These are phyloP conservation scores for Caenorhabditis elegans DNA, from an alignment of 1,140 invertebrate genomes.

Conservation along the genomic window DNA sequence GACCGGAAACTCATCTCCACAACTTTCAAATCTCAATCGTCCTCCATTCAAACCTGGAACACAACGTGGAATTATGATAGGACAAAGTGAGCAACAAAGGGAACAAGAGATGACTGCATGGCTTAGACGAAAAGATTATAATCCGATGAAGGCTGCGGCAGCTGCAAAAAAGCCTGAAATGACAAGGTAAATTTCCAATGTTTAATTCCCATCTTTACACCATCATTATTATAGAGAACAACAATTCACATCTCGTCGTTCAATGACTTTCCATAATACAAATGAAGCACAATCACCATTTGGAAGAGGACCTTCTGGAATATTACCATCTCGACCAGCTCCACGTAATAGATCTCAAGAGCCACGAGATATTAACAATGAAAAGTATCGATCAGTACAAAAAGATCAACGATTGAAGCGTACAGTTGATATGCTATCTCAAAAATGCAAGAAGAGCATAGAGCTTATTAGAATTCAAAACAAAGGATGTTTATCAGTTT, in stretches of 20 bases:
- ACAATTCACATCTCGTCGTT: conserved; percentile 5
- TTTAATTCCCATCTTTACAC: not conserved
- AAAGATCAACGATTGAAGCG: conserved; percentile 30
- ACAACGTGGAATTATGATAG: not conserved
- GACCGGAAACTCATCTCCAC: conserved; percentile 12
- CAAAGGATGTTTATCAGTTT: conserved; percentile 50
- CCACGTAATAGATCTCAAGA: not conserved
- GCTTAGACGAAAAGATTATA: conserved; percentile 53
- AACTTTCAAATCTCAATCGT: not conserved
- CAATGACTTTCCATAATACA: conserved; percentile 2
- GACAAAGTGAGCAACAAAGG: conserved; percentile 22
- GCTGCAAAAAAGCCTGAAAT: conserved; percentile 50
- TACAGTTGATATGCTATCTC: conserved; percentile 48
- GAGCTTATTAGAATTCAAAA: conserved; percentile 49
- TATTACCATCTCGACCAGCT: not conserved
- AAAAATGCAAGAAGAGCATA: conserved; percentile 51
- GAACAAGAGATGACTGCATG: conserved; percentile 52
- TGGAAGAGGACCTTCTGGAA: not conserved
- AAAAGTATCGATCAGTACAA: not conserved
- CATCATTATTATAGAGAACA: not conserved
- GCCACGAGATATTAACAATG: conserved; percentile 11
- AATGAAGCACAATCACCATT: not conserved
- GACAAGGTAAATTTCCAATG: conserved; percentile 32
- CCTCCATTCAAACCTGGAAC: not conserved
- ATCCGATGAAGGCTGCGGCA: conserved; percentile 54